Base-by-base conservation (phyloP, 2,113 vertebrate species). In the Charina bottae region DNA sequence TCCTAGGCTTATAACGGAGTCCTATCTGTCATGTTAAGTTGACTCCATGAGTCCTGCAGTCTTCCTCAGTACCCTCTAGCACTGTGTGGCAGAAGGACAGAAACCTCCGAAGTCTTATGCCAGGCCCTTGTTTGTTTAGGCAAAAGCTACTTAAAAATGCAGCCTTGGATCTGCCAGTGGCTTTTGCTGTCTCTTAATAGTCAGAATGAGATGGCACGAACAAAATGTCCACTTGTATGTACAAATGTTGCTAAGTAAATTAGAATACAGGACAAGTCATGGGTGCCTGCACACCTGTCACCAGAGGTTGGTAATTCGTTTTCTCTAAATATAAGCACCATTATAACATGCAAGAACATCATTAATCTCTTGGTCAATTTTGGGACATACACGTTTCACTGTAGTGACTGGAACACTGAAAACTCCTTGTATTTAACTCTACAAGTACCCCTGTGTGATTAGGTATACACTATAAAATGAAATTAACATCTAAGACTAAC, bases 231-330 rank as follows among this genome's bases (percentile, higher is more conserved):
- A 37, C 7, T 88, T 84, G 0, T 49, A 2, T 42, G 68, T 92
- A 58, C 46, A 11, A 49, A 26, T 83, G 89, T 78, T 92, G 92
- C 89, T 87, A 37, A 59, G 86, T 15, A 83, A 95, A 92, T 59
- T 1, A 55, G 55, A 90, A 0, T 9, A 84, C 42, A 42, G 42
- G 2, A 42, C 72, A 78, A 91, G 83, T 85, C 90, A 78, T 13
- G 59, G 89, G 24, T 83, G 94, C 86, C 94, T 96, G 94, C 84
- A 90, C 90, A 46, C 59, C 59, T 86, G 59, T 93, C 92, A 83
- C 84, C 28, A n/a, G 64, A 88, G 54, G 89, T 0, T 90, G 72
- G 54, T 42, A 93, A 72, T 90, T 93, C 49, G 0, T 94, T 58
- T 92, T 49, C 13, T 88, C 68, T 53, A 28, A 0, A 0, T 49